phyloP scores from a whole-genome alignment of 2,888 invertebrate genomes.

The Rotaria socialis region DNA sequence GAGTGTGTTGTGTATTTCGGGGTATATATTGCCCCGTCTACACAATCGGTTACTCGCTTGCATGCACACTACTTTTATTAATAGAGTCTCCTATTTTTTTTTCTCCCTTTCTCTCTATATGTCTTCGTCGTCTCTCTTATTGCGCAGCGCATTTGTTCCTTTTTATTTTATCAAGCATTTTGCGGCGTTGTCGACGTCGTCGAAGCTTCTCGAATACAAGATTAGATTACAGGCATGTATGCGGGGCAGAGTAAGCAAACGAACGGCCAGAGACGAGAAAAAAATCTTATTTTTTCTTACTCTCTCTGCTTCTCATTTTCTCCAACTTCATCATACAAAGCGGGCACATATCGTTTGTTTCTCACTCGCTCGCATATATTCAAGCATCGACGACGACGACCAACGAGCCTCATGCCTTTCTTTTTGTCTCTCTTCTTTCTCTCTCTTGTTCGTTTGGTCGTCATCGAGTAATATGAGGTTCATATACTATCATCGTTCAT shows the following conservation, averaged over 20 bases:
- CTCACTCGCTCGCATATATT: slow-evolving; percentile 13
- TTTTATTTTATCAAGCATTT: neutral
- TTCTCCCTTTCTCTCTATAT: neutral
- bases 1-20: neutral
- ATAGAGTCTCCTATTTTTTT: neutral
- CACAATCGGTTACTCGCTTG: neutral
- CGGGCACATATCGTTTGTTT: slow-evolving; percentile 8
- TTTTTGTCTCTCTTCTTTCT: neutral
- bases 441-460: slow-evolving; percentile 8
- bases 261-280: neutral
- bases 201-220: neutral
- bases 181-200: neutral
- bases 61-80: neutral
- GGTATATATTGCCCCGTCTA: neutral
- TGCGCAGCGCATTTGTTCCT: slow-evolving; percentile 25
- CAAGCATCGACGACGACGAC: slow-evolving; percentile 29
- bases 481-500: slow-evolving; percentile 27
- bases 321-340: neutral
- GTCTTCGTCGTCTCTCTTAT: neutral
- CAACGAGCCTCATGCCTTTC: neutral
- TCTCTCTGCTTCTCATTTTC: neutral
- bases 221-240: slow-evolving; percentile 8
- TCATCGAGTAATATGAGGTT: slow-evolving; percentile 32
- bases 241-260: neutral
- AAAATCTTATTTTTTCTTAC: neutral